These are phyloP conservation scores for Drosophila willistoni DNA, from an alignment of 1,140 invertebrate species.

Conservation along the genomic window DNA sequence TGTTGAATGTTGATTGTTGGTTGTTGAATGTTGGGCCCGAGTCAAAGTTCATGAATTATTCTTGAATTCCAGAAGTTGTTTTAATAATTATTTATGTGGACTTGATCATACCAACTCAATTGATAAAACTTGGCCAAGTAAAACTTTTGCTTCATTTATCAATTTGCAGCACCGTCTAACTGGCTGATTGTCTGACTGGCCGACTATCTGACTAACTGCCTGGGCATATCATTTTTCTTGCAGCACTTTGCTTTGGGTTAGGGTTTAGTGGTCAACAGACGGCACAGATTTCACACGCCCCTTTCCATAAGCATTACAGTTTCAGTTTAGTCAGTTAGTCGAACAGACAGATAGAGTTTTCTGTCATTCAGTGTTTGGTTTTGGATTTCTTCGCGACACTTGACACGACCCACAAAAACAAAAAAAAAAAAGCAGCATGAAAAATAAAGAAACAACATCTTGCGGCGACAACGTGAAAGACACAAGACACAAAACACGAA, in stretches of 20 bases:
- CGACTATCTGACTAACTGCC: conserved; percentile 26
- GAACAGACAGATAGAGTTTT: conserved; percentile 26
- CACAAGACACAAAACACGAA: conserved; percentile 8
- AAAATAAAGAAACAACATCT: not conserved
- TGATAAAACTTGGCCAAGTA: conserved; percentile 17
- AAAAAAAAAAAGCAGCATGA: not conserved
- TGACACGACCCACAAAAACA: conserved; percentile 59
- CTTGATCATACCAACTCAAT: conserved; percentile 39
- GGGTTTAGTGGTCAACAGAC: conserved; percentile 35
- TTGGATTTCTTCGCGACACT: conserved; percentile 73
- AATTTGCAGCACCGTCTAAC: conserved; percentile 47
- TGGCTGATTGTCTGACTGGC: conserved; percentile 48
- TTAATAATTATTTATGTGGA: conserved; percentile 46
- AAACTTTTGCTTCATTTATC: conserved; percentile 65
- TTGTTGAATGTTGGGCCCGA: conserved; percentile 20
- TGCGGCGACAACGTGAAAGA: conserved; percentile 44
- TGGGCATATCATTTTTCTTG: conserved; percentile 67
- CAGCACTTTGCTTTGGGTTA: not conserved
- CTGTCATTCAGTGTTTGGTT: conserved; percentile 34
- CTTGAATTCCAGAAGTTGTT: conserved; percentile 35
- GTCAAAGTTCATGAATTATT: conserved; percentile 34
- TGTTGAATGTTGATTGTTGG: conserved; percentile 23
- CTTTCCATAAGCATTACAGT: conserved; percentile 30
- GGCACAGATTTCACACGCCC: conserved; percentile 64
- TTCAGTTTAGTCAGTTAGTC: conserved; percentile 31